Evolutionary conservation across 2,888 invertebrate genomes (phyloP), one percentile per base, ranked within the genome.

Genomic region (Sminthurinus aureus): DNA sequence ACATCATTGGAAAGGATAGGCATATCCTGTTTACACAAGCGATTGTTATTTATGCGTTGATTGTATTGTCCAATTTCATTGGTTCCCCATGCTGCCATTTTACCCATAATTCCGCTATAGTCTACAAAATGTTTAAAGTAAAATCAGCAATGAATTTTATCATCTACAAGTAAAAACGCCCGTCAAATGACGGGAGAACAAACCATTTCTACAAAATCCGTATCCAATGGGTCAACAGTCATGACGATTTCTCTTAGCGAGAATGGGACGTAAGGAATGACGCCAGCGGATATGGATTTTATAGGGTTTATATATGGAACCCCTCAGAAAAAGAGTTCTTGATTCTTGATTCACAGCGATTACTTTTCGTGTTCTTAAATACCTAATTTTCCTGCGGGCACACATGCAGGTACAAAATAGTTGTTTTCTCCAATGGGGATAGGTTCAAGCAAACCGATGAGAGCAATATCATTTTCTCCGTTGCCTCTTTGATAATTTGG

Each of bases 361-460:
- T n/a, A n/a, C n/a, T n/a, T 38, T 38, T 38, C 6, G 38, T 38
- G 6, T 38, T 38, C 3, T 38, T 4, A 38, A 38, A 6, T 38
- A 38, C 38, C 38, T 18, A 58, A 58, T 58, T 58, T 78, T 13
- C 83, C 83, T 11, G 88, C 87, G 66, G 88, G 88, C 8, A 88
- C 82, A 38, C 88, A 88, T 38, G 85, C 88, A 12, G 88, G 88
- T 52, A 86, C 83, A 9, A 88, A 71, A 0, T 87, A 83, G 12
- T 83, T 81, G 15, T 83, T 74, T 52, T 78, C 73, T 26, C 81
- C 79, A 73, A 88, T 67, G 38, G 69, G 50, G 22, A 83, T 38
- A 4, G 86, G 84, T 18, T 81, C 81, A 4, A 79, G 22, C n/a
- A 88, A 79, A 74, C 85, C 86, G n/a, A 88, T 24, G 0, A 88